Evolutionary conservation across 2,888 invertebrate genomes (phyloP).

Genomic region (Amblyjoppa fuscipennis): DNA sequence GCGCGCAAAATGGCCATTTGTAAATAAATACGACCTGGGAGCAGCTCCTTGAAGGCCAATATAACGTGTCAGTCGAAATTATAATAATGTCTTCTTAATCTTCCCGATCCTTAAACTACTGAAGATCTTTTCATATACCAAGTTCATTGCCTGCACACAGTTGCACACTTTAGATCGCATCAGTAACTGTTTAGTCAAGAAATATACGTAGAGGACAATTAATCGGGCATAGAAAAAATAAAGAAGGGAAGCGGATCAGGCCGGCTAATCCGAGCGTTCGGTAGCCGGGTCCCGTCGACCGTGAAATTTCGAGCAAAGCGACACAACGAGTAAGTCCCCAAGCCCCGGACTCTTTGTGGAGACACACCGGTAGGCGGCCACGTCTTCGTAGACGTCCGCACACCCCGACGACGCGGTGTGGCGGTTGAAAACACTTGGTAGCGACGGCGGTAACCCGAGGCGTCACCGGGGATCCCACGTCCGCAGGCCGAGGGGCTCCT

Average conservation of each 20-base stretch:
- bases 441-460: constrained; percentile 80
- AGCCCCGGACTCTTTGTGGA: neutral
- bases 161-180: too few species aligned
- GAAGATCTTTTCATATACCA: too few species aligned
- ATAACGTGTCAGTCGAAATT: too few species aligned
- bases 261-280: constrained; percentile 78
- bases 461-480: constrained; percentile 73
- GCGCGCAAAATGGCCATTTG: too few species aligned
- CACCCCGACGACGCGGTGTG: constrained; percentile 45
- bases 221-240: constrained; percentile 49
- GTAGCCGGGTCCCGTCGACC: constrained; percentile 78
- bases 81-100: too few species aligned
- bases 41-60: too few species aligned
- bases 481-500: constrained; percentile 48
- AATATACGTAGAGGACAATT: constrained; percentile 11
- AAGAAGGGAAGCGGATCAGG: constrained; percentile 64
- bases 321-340: constrained; percentile 25
- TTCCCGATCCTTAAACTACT: too few species aligned
- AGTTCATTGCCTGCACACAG: too few species aligned
- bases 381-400: constrained; percentile 36
- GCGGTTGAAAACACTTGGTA: constrained; percentile 80
- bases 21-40: too few species aligned
- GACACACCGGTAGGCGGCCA: constrained; percentile 5
- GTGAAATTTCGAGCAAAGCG: constrained; percentile 65
- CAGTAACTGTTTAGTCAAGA: neutral